These are phyloP conservation scores for Schizothorax lantsangensis DNA, from an alignment of 2,797 vertebrate species.

Conservation along the genomic window DNA sequence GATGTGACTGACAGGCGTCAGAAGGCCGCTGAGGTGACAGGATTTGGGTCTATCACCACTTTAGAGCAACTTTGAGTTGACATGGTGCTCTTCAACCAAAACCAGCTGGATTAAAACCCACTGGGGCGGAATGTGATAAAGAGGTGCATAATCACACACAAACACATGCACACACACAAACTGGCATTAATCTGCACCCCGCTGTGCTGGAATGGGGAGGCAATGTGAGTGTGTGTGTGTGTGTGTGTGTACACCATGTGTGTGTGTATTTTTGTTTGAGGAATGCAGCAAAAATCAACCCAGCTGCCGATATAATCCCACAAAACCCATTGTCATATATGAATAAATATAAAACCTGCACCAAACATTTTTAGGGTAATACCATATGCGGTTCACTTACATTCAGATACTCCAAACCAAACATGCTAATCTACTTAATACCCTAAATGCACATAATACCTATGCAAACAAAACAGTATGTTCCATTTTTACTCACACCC, in stretches of 20 bases:
- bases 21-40: not conserved
- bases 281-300: conserved; percentile 26
- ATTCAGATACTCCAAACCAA: conserved; percentile 27
- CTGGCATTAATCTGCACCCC: conserved; percentile 65
- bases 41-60: conserved; percentile 4
- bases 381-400: not conserved
- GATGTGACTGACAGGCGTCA: conserved; percentile 19
- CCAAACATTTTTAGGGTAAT: not conserved
- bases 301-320: conserved; percentile 24
- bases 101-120: conserved; percentile 45
- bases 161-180: conserved; percentile 13
- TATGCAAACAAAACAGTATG: conserved; percentile 11
- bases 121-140: conserved; percentile 40
- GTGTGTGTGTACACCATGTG: conserved; percentile 8
- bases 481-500: not conserved
- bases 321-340: not conserved
- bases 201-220: conserved; percentile 50
- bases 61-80: conserved; percentile 23
- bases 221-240: conserved; percentile 36
- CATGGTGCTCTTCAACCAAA: conserved; percentile 22
- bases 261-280: conserved; percentile 13
- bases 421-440: conserved; percentile 13
- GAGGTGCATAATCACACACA: conserved; percentile 49
- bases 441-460: not conserved
- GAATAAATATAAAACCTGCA: conserved; percentile 36